Base-by-base conservation (phyloP, 2,113 vertebrate species). In the Muntiacus reevesi region DNA sequence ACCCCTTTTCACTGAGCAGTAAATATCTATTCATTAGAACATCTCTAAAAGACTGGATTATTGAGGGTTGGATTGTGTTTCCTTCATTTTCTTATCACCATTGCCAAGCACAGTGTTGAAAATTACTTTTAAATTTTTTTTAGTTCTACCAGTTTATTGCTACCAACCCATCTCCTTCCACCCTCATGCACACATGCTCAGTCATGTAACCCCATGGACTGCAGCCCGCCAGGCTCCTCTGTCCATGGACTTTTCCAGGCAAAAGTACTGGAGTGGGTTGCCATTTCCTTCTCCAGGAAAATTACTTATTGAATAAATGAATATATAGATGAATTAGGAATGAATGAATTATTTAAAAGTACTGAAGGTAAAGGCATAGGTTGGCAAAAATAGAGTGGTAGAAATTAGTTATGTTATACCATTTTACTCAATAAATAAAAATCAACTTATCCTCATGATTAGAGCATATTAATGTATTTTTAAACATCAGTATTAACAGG, bases 381-480 rank as follows among this genome's bases (percentile, higher is more conserved):
- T 2, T 60, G 30, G 57, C 17, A 97, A 95, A 97, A 83, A 96
- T 60, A 50, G 81, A 94, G 57, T 36, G 64, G 23, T 45, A 87
- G 89, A 89, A 83, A 92, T 78, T 85, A 74, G 36, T 84, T 23
- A 74, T 19, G 33, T 93, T 86, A 54, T 62, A 10, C 28, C 36
- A 89, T 78, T 94, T 90, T 60, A 95, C 28, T 88, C 59, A 45
- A 12, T 74, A 94, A 90, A 57, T 87, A 92, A 96, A 47, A 93
- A 93, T 13, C 28, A 13, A 50, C 64, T 90, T 76, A 36, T 59
- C 17, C 23, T 79, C 55, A 59, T 40, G 27, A 74, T 82, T 89
- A 95, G 0, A 96, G 23, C 47, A 76, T 89, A 81, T 89, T 85
- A 57, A n/a, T 87, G 3, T 60, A 89, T 96, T 96, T 96, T 94